phyloP scores from a whole-genome alignment of 1,140 invertebrate species.

The Globodera rostochiensis region DNA sequence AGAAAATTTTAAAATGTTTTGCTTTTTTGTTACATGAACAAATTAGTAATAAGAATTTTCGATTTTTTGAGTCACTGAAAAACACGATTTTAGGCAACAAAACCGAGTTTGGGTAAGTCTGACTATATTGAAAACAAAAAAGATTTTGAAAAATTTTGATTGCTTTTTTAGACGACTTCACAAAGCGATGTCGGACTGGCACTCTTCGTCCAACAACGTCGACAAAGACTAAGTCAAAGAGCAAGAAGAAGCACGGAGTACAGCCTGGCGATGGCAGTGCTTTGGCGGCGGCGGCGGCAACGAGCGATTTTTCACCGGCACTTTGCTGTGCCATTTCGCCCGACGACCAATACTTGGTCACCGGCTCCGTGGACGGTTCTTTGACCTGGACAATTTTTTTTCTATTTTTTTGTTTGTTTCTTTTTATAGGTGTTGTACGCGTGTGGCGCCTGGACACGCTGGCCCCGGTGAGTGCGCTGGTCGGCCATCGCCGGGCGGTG shows the following conservation, averaged over 20 bases:
- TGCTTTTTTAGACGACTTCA: conserved; percentile 42
- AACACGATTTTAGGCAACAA: too few species aligned
- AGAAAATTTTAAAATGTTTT: too few species aligned
- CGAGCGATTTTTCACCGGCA: conserved; percentile 26
- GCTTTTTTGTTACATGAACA: neutral
- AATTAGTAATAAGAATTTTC: conserved; percentile 21
- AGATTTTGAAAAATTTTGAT: neutral
- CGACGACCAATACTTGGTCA: conserved; percentile 43
- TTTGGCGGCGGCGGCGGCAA: neutral
- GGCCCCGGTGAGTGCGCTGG: conserved; percentile 36
- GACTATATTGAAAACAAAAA: too few species aligned
- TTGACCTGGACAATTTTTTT: neutral
- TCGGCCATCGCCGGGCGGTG: conserved; percentile 39
- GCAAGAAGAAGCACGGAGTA: conserved; percentile 23
- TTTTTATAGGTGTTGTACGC: conserved; percentile 15
- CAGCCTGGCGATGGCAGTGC: neutral
- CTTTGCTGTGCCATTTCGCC: conserved; percentile 43
- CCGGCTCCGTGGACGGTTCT: conserved; percentile 39
- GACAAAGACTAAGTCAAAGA: conserved; percentile 29
- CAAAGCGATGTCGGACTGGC: conserved; percentile 23
- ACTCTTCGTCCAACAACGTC: conserved; percentile 8
- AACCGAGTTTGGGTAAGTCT: too few species aligned
- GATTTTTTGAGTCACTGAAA: too few species aligned
- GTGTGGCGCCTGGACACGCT: conserved; percentile 43
- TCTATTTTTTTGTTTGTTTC: neutral